phyloP scores from a whole-genome alignment of 53 echinoderm and acorn worm species.

The Hippasteria phrygiana region DNA sequence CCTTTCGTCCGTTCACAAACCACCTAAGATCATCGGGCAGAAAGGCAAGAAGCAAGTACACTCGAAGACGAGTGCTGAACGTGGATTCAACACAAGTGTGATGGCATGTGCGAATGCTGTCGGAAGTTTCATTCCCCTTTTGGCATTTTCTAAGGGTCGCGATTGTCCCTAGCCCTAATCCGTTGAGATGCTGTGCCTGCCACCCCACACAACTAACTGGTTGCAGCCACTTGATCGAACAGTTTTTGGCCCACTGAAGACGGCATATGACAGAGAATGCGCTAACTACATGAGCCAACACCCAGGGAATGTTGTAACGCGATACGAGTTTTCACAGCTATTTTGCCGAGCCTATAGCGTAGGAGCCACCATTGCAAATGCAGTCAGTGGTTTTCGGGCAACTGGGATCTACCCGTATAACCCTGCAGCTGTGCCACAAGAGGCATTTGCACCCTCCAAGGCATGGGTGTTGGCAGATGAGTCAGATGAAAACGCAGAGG shows the following conservation, averaged over 20 bases:
- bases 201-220: conserved; percentile 71
- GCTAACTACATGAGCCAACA: conserved; percentile 38
- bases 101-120: conserved; percentile 65
- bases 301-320: conserved; percentile 67
- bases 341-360: conserved; percentile 59
- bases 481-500: background rate
- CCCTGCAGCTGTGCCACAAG: conserved; percentile 53
- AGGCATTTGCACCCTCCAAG: conserved; percentile 62
- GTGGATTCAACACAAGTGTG: conserved; percentile 61
- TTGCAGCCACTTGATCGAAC: conserved; percentile 66
- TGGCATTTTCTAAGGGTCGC: conserved; percentile 65
- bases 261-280: conserved; percentile 61
- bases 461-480: conserved; percentile 59
- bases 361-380: conserved; percentile 56
- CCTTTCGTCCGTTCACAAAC: conserved; percentile 43
- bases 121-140: conserved; percentile 62
- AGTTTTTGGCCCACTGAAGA: conserved; percentile 72
- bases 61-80: conserved; percentile 63
- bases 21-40: conserved; percentile 34
- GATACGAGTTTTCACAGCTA: conserved; percentile 70
- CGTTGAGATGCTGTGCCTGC: conserved; percentile 65
- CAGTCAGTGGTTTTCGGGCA: conserved; percentile 55
- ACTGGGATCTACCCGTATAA: conserved; percentile 64
- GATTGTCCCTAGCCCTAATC: conserved; percentile 45
- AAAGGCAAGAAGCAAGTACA: conserved; percentile 71